phyloP scores from a whole-genome alignment of 2,113 vertebrate genomes.

The Centrocercus urophasianus region DNA sequence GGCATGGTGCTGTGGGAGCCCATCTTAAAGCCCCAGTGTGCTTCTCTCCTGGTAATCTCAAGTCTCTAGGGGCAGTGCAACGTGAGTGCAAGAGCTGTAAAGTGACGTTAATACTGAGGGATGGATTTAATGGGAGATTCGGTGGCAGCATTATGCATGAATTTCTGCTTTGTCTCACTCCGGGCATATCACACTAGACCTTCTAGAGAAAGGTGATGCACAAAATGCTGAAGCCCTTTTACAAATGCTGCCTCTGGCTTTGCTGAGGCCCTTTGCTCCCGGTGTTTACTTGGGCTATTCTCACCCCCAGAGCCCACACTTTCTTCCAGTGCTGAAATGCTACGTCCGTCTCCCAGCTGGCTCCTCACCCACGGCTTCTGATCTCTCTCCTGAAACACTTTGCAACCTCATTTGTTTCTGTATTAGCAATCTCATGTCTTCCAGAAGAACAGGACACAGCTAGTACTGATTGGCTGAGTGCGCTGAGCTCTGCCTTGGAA shows the following conservation, averaged over 20 bases:
- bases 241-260: neutral
- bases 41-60: neutral
- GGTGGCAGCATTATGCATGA: neutral
- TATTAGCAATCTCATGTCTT: neutral
- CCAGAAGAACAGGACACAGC: neutral
- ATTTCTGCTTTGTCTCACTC: neutral
- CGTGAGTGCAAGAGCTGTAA: neutral
- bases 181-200: neutral
- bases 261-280: neutral
- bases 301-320: fast-evolving
- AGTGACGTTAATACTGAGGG: neutral
- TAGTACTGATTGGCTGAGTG: neutral
- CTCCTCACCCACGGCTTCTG: neutral
- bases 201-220: neutral
- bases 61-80: neutral
- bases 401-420: neutral
- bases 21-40: neutral
- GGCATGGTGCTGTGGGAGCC: neutral
- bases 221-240: neutral
- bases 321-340: fast-evolving
- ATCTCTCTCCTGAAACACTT: neutral
- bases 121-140: neutral
- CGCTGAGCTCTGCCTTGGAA: neutral
- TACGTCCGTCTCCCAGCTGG: neutral
- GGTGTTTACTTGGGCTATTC: neutral